Evolutionary conservation across 1,140 invertebrate species (phyloP).

Genomic region (Leptonema lineaticorne): DNA sequence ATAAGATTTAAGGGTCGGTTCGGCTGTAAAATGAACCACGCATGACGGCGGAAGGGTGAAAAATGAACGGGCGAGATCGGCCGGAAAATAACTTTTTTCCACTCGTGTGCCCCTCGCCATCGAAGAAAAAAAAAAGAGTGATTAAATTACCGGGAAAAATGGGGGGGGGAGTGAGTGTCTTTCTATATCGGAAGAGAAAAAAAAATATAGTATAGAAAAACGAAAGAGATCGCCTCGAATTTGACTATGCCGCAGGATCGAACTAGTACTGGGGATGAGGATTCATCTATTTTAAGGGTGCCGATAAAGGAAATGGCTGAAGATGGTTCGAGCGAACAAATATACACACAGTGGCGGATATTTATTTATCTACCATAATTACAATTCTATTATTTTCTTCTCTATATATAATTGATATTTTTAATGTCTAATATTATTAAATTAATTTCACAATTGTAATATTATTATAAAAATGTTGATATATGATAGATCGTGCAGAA

Average conservation of each 20-base stretch:
- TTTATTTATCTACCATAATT: too few species aligned
- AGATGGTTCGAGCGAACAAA: not conserved
- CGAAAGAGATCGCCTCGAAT: not conserved
- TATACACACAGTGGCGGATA: too few species aligned
- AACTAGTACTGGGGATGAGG: too few species aligned
- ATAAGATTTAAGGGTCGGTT: conserved; percentile 29
- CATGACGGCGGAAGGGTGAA: conserved; percentile 31
- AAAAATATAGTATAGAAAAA: not conserved
- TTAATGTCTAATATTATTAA: too few species aligned
- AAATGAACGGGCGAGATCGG: conserved; percentile 27
- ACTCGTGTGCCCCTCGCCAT: not conserved
- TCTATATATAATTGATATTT: too few species aligned
- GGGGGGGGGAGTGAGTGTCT: too few species aligned
- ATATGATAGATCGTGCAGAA: too few species aligned
- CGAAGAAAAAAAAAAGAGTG: conserved; percentile 14
- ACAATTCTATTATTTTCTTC: too few species aligned
- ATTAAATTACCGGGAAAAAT: conserved; percentile 12
- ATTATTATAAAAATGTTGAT: too few species aligned
- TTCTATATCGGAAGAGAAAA: not conserved
- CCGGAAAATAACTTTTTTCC: conserved; percentile 29
- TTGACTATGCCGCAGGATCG: not conserved
- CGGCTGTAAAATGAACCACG: conserved; percentile 29
- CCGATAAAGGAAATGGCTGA: not conserved
- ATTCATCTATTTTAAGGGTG: not conserved
- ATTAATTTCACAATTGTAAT: too few species aligned